phyloP scores from a whole-genome alignment of 2,797 vertebrate species.

The Sylvia borin region DNA sequence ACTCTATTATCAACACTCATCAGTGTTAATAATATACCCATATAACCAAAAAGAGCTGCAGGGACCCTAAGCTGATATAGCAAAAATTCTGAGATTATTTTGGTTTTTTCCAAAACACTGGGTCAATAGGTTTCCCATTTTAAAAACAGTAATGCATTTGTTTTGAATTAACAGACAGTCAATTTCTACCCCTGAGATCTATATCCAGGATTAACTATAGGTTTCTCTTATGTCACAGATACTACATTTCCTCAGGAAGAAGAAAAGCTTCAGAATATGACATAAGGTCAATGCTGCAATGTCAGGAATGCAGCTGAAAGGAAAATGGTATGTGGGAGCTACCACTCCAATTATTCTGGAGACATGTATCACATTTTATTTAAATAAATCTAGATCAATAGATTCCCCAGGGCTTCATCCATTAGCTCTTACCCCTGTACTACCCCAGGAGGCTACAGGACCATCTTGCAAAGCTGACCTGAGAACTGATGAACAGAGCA shows the following conservation, averaged over 20 bases:
- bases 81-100: neutral
- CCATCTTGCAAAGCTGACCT: neutral
- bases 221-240: neutral
- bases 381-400: constrained; percentile 41
- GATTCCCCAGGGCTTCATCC: constrained; percentile 26
- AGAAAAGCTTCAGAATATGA: neutral
- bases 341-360: constrained; percentile 16
- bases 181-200: neutral
- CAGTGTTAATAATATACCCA: neutral
- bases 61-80: neutral
- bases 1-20: neutral
- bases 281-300: constrained; percentile 53
- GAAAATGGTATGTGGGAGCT: neutral
- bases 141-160: neutral
- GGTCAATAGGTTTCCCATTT: neutral
- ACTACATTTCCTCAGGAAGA: constrained; percentile 23
- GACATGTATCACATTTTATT: neutral
- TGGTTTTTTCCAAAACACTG: neutral
- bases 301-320: constrained; percentile 28
- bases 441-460: neutral
- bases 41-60: neutral
- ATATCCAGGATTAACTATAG: neutral
- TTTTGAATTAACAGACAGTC: neutral
- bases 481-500: neutral
- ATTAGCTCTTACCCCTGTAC: neutral